phyloP scores from a whole-genome alignment of 1,140 invertebrate species.

The Drosophila kikkawai region DNA sequence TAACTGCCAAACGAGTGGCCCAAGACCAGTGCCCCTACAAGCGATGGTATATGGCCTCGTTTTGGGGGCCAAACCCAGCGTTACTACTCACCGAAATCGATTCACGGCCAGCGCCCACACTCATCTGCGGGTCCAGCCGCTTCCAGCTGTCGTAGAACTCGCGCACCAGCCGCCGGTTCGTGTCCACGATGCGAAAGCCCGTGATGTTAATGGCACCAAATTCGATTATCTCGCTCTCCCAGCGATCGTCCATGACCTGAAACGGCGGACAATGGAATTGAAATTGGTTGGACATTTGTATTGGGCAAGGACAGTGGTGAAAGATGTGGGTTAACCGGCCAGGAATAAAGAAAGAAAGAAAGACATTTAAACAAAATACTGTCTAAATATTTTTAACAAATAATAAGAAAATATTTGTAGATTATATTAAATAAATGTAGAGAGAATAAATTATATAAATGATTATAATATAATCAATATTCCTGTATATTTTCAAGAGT shows the following conservation, averaged over 20 bases:
- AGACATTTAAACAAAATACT: no score
- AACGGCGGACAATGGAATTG: constrained; percentile 32
- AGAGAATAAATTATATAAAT: no score
- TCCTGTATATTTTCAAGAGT: not conserved
- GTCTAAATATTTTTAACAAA: no score
- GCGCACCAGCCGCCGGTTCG: constrained; percentile 90
- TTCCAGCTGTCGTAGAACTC: constrained; percentile 93
- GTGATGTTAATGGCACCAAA: constrained; percentile 98
- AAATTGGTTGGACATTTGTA: constrained; percentile 11
- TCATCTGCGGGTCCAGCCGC: constrained; percentile 89
- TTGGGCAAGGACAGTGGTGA: not conserved
- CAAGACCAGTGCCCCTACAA: constrained; percentile 12
- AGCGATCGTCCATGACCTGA: constrained; percentile 97
- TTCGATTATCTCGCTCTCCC: constrained; percentile 95
- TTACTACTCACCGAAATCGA: constrained; percentile 91
- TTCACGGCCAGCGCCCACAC: constrained; percentile 89
- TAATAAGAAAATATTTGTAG: no score
- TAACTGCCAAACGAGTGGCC: constrained; percentile 54
- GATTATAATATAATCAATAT: no score
- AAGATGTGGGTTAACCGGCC: not conserved
- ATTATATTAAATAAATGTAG: no score
- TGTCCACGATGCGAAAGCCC: constrained; percentile 96
- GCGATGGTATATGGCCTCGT: constrained; percentile 13
- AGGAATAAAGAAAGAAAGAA: no score
- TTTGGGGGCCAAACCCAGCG: constrained; percentile 8